Evolutionary conservation across 53 echinoderm and acorn worm species (phyloP).

Genomic region (Astropecten irregularis): DNA sequence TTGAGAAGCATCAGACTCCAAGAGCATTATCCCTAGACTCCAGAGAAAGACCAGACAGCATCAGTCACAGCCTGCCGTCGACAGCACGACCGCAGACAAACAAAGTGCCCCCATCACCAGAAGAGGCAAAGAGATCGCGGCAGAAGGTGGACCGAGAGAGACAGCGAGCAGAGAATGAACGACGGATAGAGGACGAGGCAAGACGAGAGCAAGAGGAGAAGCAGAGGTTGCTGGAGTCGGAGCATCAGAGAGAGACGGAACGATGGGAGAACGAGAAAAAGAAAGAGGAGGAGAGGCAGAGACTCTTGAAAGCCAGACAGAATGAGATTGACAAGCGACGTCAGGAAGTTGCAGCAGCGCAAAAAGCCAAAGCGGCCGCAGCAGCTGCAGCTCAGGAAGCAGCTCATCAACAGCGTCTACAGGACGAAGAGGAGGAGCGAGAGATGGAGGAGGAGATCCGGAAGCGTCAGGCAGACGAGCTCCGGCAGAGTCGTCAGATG

Average conservation of each 20-base stretch:
- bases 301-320: conserved; percentile 20
- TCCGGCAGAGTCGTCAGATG: conserved; percentile 47
- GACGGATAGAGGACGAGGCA: neutral
- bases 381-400: neutral
- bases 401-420: neutral
- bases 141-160: neutral
- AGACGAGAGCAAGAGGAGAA: conserved; percentile 13
- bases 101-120: no score
- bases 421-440: conserved; percentile 4
- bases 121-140: no score
- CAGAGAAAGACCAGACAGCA: conserved; percentile 2
- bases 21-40: neutral
- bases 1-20: conserved; percentile 1
- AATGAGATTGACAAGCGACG: conserved; percentile 17
- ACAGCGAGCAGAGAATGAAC: conserved; percentile 32
- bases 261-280: conserved; percentile 32
- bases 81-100: neutral
- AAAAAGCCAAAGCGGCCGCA: neutral
- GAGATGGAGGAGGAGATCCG: conserved; percentile 59
- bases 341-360: neutral
- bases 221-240: conserved; percentile 35
- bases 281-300: conserved; percentile 34
- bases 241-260: conserved; percentile 2
- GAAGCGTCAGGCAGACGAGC: conserved; percentile 50
- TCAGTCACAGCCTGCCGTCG: neutral